Evolutionary conservation across 2,113 vertebrate species (phyloP), one percentile per base, ranked within the genome.

Genomic region (Gasterosteus aculeatus): DNA sequence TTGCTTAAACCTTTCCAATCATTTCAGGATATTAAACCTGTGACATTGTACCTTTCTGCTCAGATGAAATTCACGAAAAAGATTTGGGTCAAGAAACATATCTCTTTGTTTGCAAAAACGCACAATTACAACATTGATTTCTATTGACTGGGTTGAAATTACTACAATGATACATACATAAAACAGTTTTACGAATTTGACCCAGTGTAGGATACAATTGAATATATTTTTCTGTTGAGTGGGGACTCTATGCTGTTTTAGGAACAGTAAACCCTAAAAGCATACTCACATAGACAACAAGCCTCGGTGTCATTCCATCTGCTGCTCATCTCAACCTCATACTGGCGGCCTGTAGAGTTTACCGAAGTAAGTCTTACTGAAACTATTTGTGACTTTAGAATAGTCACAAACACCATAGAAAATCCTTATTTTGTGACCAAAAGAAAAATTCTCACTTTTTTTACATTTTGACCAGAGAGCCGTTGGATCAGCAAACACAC

Each of bases 341-440:
- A 0, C 4, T 26, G 22, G 22, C 7, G 31, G 22, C 33, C 4
- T 33, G 33, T 2, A 14, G 4, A 1, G 7, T 41, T 41, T 10
- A 14, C 41, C 15, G 11, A 31, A 33, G 0, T n/a, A 15, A 35
- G 54, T 14, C 18, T 19, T 12, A 10, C 12, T 42, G 26, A 33
- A 33, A 0, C 19, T 7, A 1, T 73, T n/a, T 35, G 1, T 22
- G 59, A 63, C 47, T 75, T 83, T 54, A 72, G 54, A 31, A 59
- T 26, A 59, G 75, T 79, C 67, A 7, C 60, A 51, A n/a, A 15
- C 19, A 4, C 31, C 57, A 29, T 31, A 53, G 35, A 56, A 35
- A 38, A 69, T 56, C 60, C 80, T 74, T 61, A 54, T 69, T 70
- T 77, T 77, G 62, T 83, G 63, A 82, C 82, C 75, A 76, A 81